Percentiles rank a stretch among this genome's conserved stretches.
Evolutionary conservation across 2,888 invertebrate species (phyloP).

Genomic region (Listrodromus nycthemerus): DNA sequence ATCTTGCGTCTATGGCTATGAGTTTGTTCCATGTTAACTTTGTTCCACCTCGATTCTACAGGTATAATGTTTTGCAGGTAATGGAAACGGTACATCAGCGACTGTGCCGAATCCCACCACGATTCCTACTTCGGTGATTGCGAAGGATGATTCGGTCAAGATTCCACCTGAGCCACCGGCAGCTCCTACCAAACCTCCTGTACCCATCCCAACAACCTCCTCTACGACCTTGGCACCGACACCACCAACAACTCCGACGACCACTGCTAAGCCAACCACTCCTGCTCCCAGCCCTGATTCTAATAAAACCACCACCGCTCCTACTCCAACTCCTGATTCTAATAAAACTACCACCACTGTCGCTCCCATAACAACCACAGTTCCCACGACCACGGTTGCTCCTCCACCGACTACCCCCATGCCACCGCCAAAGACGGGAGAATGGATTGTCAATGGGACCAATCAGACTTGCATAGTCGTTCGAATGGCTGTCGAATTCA

Average conservation of each 20-base stretch:
- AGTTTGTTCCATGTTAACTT: too few relatives aligned
- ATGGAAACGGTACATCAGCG: constrained; percentile 1
- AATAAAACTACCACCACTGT: background rate
- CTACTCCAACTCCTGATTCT: constrained; percentile 19
- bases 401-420: constrained; percentile 78
- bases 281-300: constrained; percentile 20
- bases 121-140: background rate
- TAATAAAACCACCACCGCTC: constrained; percentile 3
- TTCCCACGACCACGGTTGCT: constrained; percentile 69
- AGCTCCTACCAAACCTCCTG: background rate
- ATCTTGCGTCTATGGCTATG: background rate
- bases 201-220: constrained; percentile 6
- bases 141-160: background rate
- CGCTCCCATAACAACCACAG: constrained; percentile 19
- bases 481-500: constrained; percentile 89
- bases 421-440: constrained; percentile 83
- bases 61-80: constrained; percentile 21
- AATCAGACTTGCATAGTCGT: constrained; percentile 88
- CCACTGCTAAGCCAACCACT: constrained; percentile 6
- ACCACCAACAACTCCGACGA: constrained; percentile 24
- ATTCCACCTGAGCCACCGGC: background rate
- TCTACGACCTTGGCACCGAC: constrained; percentile 14
- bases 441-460: constrained; percentile 85
- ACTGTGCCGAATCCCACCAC: background rate
- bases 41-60: background rate